These are phyloP conservation scores for Apotomis capreana DNA, from an alignment of 2,888 invertebrate species.

Conservation along the genomic window DNA sequence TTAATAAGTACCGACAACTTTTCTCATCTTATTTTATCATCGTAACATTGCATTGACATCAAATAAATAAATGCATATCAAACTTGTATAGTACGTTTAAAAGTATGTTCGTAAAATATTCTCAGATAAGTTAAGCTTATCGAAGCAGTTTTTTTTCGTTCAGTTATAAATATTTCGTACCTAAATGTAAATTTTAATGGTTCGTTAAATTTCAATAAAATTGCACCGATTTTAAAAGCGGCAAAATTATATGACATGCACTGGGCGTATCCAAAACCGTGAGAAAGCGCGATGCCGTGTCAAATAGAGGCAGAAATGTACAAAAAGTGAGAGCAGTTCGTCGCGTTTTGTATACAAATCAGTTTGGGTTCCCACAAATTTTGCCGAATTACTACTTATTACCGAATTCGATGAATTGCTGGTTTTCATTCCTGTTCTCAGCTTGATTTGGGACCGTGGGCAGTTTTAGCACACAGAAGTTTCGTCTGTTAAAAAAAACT, in stretches of 20 bases:
- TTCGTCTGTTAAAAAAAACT: too few relatives aligned
- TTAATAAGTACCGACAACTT: too few relatives aligned
- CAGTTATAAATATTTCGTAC: slow-evolving; percentile 3
- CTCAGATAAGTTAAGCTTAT: neutral
- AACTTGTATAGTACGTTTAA: too few relatives aligned
- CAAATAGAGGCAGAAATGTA: slow-evolving; percentile 54
- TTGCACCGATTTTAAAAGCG: slow-evolving; percentile 26
- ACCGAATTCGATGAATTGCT: slow-evolving; percentile 41
- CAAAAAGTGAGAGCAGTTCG: slow-evolving; percentile 66
- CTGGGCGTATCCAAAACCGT: slow-evolving; percentile 51
- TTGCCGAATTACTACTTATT: slow-evolving; percentile 49
- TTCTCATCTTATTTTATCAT: neutral
- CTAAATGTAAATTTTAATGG: slow-evolving; percentile 21
- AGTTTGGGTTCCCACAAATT: slow-evolving; percentile 51
- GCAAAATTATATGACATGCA: slow-evolving; percentile 31
- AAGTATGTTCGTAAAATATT: neutral
- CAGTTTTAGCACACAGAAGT: neutral
- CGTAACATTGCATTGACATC: neutral
- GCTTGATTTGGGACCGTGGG: slow-evolving; percentile 2
- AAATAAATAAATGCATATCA: too few relatives aligned
- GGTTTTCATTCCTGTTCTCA: slow-evolving; percentile 24
- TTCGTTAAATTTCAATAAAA: slow-evolving; percentile 38
- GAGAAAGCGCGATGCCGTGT: slow-evolving; percentile 53
- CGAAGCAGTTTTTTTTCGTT: neutral
- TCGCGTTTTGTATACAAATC: slow-evolving; percentile 51